Evolutionary conservation across 2,113 vertebrate species (phyloP), one percentile per base, ranked within the genome.

Genomic region (Numida meleagris): DNA sequence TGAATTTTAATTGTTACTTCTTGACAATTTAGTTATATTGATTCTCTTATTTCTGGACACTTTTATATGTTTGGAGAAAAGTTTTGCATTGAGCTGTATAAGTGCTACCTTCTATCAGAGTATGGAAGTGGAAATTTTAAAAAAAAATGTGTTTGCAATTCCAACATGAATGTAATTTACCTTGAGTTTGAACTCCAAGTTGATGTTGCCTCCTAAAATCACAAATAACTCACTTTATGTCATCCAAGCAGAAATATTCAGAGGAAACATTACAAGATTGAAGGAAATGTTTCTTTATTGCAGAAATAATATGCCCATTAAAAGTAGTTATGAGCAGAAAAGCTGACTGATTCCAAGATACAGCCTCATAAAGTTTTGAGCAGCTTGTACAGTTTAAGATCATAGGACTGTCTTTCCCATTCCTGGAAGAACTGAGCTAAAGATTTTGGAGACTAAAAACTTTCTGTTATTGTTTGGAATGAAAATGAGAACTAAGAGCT

Each of bases 101-200:
- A 79, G 45, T 63, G 29, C 23, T 72, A 88, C 42, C 40, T 80
- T 94, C 91, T 58, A 48, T 55, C 19, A 76, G 58, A 21, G 57
- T 23, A 57, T 62, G 24, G 36, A 62, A 66, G 38, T 33, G 40
- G 29, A 82, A 89, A 79, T 61, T 43, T 51, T 70, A 77, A 43
- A 70, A 51, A 70, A 75, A 95, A 79, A 89, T 51, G 57, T 66
- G 23, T 63, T 94, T 79, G 66, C 31, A 88, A 73, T 88, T 85
- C 45, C 25, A 85, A 83, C 25, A 71, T 1, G 6, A 14, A 50
- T 6, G 9, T 45, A 73, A 82, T 77, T 86, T 89, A 93, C 27
- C 12, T 73, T 19, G 21, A 8, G 11, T 82, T 80, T 94, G 62
- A 82, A 82, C 29, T 82, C 36, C 9, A 25, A 58, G 20, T 45